These are phyloP conservation scores for Dinomys branickii DNA, from an alignment of 2,113 vertebrate species.

Conservation along the genomic window DNA sequence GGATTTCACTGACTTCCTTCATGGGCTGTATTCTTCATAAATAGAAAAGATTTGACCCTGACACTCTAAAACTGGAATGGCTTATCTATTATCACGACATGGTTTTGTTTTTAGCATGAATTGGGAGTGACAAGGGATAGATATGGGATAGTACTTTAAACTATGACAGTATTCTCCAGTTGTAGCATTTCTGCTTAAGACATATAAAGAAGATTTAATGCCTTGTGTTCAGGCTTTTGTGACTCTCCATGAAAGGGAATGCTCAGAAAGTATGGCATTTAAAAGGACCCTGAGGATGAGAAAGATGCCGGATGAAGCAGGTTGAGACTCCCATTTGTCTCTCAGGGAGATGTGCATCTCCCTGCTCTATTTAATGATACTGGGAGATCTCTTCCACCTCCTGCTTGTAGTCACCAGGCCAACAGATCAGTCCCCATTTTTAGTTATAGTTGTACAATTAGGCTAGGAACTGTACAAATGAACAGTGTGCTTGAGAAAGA, in stretches of 20 bases:
- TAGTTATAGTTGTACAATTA: not conserved
- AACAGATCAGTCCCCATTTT: not conserved
- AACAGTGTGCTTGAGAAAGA: not conserved
- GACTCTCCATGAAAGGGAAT: not conserved
- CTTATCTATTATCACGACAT: not conserved
- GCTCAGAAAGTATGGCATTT: not conserved
- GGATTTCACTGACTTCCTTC: not conserved
- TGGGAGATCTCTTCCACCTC: not conserved
- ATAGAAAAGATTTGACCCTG: not conserved
- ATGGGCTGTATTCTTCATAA: not conserved
- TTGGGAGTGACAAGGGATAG: not conserved
- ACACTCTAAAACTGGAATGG: not conserved
- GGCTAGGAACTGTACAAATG: not conserved
- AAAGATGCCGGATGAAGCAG: not conserved
- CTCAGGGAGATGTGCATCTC: not conserved
- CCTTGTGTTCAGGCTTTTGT: not conserved
- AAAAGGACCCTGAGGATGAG: not conserved
- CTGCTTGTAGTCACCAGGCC: not conserved
- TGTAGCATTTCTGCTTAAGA: not conserved
- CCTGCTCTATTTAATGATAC: not conserved
- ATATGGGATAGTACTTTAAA: not conserved
- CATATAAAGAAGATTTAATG: not conserved
- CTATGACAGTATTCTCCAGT: not conserved
- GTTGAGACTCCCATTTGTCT: not conserved
- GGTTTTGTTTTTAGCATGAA: not conserved